These are phyloP conservation scores for Scaptomyza hsui DNA, from an alignment of 1,140 invertebrate genomes.

Conservation along the genomic window DNA sequence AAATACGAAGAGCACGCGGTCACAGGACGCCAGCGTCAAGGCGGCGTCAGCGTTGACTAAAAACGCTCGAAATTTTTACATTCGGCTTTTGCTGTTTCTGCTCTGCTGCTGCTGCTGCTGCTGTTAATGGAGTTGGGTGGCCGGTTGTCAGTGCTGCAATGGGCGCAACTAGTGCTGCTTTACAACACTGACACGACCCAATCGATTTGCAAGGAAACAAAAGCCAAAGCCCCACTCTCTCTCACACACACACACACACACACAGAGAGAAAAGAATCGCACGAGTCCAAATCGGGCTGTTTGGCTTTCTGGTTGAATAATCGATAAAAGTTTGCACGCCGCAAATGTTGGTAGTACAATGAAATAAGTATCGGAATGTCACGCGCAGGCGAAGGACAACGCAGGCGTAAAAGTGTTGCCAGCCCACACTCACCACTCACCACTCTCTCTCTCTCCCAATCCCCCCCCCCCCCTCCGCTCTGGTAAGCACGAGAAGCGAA, in stretches of 20 bases:
- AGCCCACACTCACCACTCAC: slow-evolving; percentile 26
- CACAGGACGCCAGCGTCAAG: slow-evolving; percentile 48
- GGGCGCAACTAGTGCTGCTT: slow-evolving; percentile 55
- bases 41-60: slow-evolving; percentile 43
- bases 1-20: slow-evolving; percentile 32
- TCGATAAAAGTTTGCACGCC: slow-evolving; percentile 65
- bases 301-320: slow-evolving; percentile 48
- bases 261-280: neutral
- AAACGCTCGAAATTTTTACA: slow-evolving; percentile 33
- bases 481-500: neutral
- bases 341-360: slow-evolving; percentile 62
- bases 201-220: slow-evolving; percentile 42
- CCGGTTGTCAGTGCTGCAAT: slow-evolving; percentile 41
- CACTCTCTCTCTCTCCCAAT: slow-evolving; percentile 6
- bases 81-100: slow-evolving; percentile 25
- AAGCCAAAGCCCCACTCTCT: slow-evolving; percentile 14
- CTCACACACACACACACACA: slow-evolving; percentile 15
- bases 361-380: slow-evolving; percentile 69
- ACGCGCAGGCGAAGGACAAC: slow-evolving; percentile 77
- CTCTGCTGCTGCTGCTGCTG: neutral
- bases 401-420: slow-evolving; percentile 70
- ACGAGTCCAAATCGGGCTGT: slow-evolving; percentile 1
- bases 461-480: neutral
- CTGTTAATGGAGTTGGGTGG: neutral
- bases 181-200: slow-evolving; percentile 38